A percentile compares a stretch with the other conserved stretches of the same genome.
phyloP scores from a whole-genome alignment of 1,140 invertebrate species.

The Neodiprion pinetum region DNA sequence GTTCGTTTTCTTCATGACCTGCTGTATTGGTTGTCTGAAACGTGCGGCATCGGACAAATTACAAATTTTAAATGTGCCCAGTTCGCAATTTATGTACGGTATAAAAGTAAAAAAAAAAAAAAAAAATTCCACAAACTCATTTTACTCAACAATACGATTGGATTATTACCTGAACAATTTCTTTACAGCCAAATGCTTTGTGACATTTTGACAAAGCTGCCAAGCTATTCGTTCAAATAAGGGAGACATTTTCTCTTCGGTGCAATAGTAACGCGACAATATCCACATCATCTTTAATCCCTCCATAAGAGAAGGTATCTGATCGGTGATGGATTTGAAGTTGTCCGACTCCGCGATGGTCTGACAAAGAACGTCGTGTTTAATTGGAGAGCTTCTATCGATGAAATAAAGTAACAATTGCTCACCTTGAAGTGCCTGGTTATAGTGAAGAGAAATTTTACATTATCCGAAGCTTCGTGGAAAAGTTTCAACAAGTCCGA shows the following conservation, averaged over 20 bases:
- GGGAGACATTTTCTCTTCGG: conserved; percentile 77
- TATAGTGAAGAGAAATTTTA: conserved; percentile 82
- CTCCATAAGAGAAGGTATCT: conserved; percentile 79
- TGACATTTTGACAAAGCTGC: conserved; percentile 78
- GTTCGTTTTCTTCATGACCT: conserved; percentile 63
- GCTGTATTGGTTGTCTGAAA: conserved; percentile 61
- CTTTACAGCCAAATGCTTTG: conserved; percentile 72
- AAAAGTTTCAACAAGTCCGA: conserved; percentile 73
- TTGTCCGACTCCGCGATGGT: conserved; percentile 74
- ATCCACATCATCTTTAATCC: conserved; percentile 86
- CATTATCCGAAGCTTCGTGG: conserved; percentile 83
- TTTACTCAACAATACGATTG: conserved; percentile 18
- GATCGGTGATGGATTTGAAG: conserved; percentile 75
- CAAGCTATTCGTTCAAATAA: conserved; percentile 82
- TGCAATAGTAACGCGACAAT: conserved; percentile 76
- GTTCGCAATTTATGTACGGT: too few species aligned
- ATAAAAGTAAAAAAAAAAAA: neutral
- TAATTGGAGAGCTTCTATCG: neutral
- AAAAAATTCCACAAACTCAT: conserved; percentile 15
- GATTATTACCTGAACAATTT: conserved; percentile 72
- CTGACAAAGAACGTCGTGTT: conserved; percentile 55
- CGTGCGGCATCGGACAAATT: conserved; percentile 6
- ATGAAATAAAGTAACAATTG: conserved; percentile 23
- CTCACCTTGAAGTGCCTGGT: conserved; percentile 80
- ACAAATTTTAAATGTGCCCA: neutral